Base-by-base conservation (phyloP, 2,888 invertebrate species). In the Mythimna loreyi region DNA sequence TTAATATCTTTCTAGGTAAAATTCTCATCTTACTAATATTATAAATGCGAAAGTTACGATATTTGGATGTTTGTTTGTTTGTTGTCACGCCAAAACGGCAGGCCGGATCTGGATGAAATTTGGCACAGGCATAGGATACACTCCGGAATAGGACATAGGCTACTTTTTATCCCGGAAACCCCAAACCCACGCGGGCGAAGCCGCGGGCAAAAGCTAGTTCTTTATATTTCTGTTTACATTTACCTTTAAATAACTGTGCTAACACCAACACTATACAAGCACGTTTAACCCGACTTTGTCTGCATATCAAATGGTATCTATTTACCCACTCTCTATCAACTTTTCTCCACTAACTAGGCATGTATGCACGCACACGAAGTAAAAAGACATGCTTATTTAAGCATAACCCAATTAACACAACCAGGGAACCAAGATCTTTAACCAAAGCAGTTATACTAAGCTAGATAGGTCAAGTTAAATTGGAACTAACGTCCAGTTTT, bases 321-420 rank as follows among this genome's bases (percentile, higher is more conserved):
- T 82, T 80, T 82, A 81, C 78, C 72, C 76, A 75, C 82, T 82
- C 80, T 83, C 81, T 66, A 75, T 72, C 80, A 82, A 85, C 79
- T 84, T 83, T 86, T 83, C 78, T 81, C 72, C 68, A 86, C 81
- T 80, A 81, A 87, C 83, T 85, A 78, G 83, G 85, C 88, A 87
- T 87, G 86, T 85, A 86, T 82, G 77, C 80, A 63, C 53, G 79
- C 76, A 65, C 49, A 74, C 53, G 43, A 21, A 28, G 69, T 75
- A 84, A 85, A 86, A 80, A 82, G 82, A 85, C 83, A 79, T 85
- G 87, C 88, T 88, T 86, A 85, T 80, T 80, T 82, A 85, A 81
- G 64, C 78, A 83, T 53, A 82, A 82, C 88, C 88, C 76, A 85
- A 65, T 83, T 86, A 55, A 30, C 65, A 13, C 11, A 49, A 28